Evolutionary conservation across 2,888 invertebrate genomes (phyloP).

Genomic region (Polydrusus cervinus): DNA sequence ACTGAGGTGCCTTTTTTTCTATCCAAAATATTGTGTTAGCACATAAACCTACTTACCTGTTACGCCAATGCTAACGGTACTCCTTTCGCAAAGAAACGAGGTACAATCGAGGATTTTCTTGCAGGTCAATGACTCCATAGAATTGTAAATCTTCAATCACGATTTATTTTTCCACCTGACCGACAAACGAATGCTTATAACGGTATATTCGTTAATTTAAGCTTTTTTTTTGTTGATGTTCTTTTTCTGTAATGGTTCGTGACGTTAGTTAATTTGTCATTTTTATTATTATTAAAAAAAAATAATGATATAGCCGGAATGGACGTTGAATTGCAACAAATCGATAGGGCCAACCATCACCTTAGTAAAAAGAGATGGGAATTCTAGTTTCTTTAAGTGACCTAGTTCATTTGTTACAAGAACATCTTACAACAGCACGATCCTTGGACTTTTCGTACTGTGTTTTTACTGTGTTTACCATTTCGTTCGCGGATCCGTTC

Average conservation of each 20-base stretch:
- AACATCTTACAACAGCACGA: too few species aligned
- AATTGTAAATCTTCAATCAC: conserved; percentile 24
- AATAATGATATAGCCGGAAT: neutral
- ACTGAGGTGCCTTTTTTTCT: neutral
- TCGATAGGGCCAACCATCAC: too few species aligned
- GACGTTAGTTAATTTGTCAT: neutral
- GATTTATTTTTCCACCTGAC: conserved; percentile 23
- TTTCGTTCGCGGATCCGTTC: too few species aligned
- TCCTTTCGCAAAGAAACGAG: conserved; percentile 35
- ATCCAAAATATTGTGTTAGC: neutral
- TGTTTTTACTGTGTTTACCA: too few species aligned
- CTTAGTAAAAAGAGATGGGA: too few species aligned
- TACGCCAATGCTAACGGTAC: conserved; percentile 36
- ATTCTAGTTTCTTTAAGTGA: too few species aligned
- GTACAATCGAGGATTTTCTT: conserved; percentile 17
- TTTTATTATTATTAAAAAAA: neutral
- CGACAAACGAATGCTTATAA: neutral
- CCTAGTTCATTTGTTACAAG: too few species aligned
- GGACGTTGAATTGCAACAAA: neutral
- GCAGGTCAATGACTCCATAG: conserved; percentile 24
- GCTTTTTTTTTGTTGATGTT: neutral
- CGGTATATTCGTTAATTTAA: conserved; percentile 6
- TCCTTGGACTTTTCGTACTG: too few species aligned
- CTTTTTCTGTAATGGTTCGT: neutral
- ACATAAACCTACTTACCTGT: neutral